phyloP scores from a whole-genome alignment of 2,797 vertebrate species.

The Hippocampus kuda region DNA sequence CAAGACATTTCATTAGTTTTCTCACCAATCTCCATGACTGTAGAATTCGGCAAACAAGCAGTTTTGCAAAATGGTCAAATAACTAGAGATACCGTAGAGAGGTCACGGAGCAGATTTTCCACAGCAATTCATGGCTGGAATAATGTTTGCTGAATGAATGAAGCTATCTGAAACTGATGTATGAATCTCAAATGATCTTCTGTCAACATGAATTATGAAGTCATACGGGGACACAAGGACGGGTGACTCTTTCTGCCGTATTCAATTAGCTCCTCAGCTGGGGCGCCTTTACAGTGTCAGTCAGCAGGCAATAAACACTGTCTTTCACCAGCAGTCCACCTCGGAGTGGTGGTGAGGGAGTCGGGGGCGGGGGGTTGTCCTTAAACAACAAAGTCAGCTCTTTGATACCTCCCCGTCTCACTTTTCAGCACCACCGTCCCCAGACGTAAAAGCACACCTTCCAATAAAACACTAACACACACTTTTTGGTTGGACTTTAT shows the following conservation, averaged over 20 bases:
- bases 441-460: constrained; percentile 50
- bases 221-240: constrained; percentile 33
- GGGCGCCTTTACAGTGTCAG: constrained; percentile 57
- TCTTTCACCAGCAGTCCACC: constrained; percentile 56
- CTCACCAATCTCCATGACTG: not conserved
- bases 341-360: constrained; percentile 29
- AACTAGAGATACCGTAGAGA: not conserved
- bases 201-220: constrained; percentile 47
- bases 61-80: not conserved
- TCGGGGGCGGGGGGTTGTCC: constrained; percentile 45
- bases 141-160: constrained; percentile 31
- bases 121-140: constrained; percentile 16
- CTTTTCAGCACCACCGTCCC: constrained; percentile 55
- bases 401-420: constrained; percentile 62
- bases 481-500: constrained; percentile 58
- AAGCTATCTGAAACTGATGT: not conserved
- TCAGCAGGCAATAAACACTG: constrained; percentile 59
- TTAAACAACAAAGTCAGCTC: constrained; percentile 64
- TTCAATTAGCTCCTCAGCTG: constrained; percentile 53
- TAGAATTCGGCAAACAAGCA: not conserved
- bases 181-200: constrained; percentile 35
- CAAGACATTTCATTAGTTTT: not conserved
- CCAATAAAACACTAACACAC: constrained; percentile 63
- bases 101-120: constrained; percentile 12
- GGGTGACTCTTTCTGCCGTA: constrained; percentile 48